Percentiles rank a stretch among this genome's conserved stretches.
These are phyloP conservation scores for Phyllostomus discolor DNA, from an alignment of 2,113 vertebrate genomes.

Conservation along the genomic window DNA sequence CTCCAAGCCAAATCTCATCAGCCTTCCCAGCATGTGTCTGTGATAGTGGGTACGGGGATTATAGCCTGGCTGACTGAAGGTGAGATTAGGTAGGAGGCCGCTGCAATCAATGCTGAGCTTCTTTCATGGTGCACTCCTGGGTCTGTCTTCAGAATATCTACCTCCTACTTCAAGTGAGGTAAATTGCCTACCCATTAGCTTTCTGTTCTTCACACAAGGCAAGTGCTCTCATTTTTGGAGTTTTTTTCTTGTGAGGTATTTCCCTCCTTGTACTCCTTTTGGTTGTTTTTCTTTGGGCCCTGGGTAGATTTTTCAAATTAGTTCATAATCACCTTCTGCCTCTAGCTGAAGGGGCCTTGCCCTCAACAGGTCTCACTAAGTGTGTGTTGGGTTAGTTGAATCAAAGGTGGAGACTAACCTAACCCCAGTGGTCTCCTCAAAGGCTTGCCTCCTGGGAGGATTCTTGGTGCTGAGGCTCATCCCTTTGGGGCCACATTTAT, in stretches of 20 bases:
- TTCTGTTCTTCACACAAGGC: not conserved
- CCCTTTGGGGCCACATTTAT: accelerated
- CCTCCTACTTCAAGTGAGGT: not conserved
- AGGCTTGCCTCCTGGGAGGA: not conserved
- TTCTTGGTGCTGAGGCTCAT: not conserved
- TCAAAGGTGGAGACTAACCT: not conserved
- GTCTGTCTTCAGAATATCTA: not conserved
- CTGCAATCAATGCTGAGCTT: accelerated
- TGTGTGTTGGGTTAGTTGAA: not conserved
- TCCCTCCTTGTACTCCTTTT: not conserved
- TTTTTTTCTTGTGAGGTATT: not conserved
- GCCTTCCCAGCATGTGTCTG: not conserved
- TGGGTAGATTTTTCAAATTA: not conserved
- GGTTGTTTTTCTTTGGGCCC: not conserved
- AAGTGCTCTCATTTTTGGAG: not conserved
- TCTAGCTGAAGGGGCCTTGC: not conserved
- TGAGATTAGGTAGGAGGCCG: not conserved
- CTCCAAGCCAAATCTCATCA: not conserved
- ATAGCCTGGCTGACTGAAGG: not conserved
- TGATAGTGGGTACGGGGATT: not conserved
- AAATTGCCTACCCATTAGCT: accelerated
- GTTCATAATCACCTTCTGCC: not conserved
- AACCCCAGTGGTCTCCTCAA: not conserved
- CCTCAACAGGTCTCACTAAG: not conserved
- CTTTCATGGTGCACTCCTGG: accelerated